Base-by-base conservation (phyloP, 1,140 invertebrate genomes). In the Apis florea region DNA sequence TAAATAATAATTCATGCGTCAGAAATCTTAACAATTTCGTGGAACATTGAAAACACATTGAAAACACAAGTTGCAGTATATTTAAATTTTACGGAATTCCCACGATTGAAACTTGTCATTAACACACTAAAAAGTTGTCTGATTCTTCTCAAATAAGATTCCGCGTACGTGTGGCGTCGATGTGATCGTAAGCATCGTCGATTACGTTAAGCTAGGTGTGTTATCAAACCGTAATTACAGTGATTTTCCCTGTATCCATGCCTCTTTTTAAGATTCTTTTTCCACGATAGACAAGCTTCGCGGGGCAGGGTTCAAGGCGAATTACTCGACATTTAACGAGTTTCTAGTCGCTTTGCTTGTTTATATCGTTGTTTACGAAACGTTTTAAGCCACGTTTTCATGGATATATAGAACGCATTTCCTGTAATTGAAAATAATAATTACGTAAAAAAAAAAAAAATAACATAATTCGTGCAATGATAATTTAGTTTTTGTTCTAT, bases 241-340 rank as follows among this genome's bases (percentile, higher is more conserved):
- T 79, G 68, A 79, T 59, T 85, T 66, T 10, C 40, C 67, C 59
- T 79, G 63, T 83, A 64, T 73, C 63, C 64, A 66, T 21, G 64
- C 19, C 75, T 85, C 63, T 53, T 72, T 76, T 72, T 24, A 47
- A 51, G 26, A 77, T 82, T 47, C 26, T 72, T 67, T 72, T 56
- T 31, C 59, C 59, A 26, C 71, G 47, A 59, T 51, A 49, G 64
- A 40, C 53, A 21, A 71, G 69, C 26, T 24, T 61, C 73, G 64
- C 78, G 73, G 81, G 72, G 86, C 86, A 91, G 87, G 82, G 91
- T 89, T 92, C 91, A 92, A 92, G 89, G 90, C 79, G 85, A 89
- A 90, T 91, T 88, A 82, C 88, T 89, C 85, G 82, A 79, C 79
- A 85, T 89, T 90, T 90, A 89, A 89, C 83, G 82, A 88, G 88